Conservation (phyloP, 1,140 invertebrate species). For the Drosophila dunni region DNA sequence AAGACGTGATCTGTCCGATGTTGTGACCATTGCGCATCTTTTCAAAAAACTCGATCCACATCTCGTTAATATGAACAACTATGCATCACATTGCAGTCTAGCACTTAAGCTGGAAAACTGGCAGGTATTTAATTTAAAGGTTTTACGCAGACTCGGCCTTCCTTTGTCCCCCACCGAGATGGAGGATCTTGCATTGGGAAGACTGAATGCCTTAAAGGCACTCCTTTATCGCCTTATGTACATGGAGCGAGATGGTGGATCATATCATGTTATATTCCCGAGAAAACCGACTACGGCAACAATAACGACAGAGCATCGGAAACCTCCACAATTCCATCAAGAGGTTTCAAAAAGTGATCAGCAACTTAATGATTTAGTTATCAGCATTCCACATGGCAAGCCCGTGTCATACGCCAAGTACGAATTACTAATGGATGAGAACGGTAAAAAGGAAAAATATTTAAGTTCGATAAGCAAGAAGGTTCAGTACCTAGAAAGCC, state of each 20-base stretch:
- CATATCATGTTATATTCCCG: background rate
- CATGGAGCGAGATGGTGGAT: constrained; percentile 2
- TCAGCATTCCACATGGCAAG: background rate
- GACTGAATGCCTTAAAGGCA: constrained; percentile 87
- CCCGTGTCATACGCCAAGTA: constrained; percentile 85
- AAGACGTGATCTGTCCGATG: constrained; percentile 83
- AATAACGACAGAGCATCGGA: background rate
- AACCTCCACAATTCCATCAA: background rate
- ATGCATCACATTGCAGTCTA: constrained; percentile 87
- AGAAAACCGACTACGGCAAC: background rate
- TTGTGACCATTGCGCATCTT: constrained; percentile 90
- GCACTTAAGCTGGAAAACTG: constrained; percentile 90
- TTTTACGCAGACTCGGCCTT: constrained; percentile 87
- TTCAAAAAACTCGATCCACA: constrained; percentile 89
- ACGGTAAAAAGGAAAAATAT: constrained; percentile 79
- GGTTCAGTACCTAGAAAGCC: constrained; percentile 85
- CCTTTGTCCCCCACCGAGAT: constrained; percentile 86
- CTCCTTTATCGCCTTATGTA: constrained; percentile 85
- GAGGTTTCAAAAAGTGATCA: constrained; percentile 57
- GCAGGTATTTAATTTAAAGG: constrained; percentile 89
- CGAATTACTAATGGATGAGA: constrained; percentile 82
- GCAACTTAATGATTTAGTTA: background rate
- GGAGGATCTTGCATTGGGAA: constrained; percentile 85
- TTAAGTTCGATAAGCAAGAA: constrained; percentile 40
- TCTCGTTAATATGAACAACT: constrained; percentile 90